Base-by-base conservation (phyloP, 2,888 invertebrate species). In the Dasysyrphus albostriatus region DNA sequence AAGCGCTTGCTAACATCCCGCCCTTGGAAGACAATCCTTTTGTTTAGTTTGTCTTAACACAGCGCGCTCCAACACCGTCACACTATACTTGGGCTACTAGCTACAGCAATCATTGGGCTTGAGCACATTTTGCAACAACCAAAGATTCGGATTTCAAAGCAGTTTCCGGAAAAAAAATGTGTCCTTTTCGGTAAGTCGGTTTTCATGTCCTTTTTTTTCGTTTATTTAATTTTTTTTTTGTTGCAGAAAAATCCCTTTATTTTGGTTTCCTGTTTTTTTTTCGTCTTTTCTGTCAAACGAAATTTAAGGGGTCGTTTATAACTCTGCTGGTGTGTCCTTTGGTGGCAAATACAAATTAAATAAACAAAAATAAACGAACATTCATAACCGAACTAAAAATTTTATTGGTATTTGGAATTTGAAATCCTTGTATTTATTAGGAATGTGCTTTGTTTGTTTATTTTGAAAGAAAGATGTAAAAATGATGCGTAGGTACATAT, bases 371-470 rank as follows among this genome's bases (percentile, higher is more conserved):
- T 84, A 82, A 77, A 69, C 67, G 19, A 77, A 73, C 81, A 77
- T 56, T 82, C 76, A 85, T 82, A 81, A 85, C 82, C 56, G 42
- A 85, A 82, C 73, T 77, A 77, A 82, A 81, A 73, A 44, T 85
- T 85, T 85, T 77, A 81, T 85, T 77, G 49, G 49, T 44, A 63
- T 44, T 42, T 81, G 77, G 47, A 74, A 16, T 59, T 84, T 73
- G 32, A 67, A 63, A 63, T 63, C n/a, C 44, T 63, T 32, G 12
- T 49, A 14, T 39, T 42, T 51, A 69, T 69, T 51, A 49, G 37
- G 5, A 37, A 51, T 69, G 37, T 69, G 37, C 32, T 49, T 51
- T 69, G 37, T 54, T 69, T 51, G 69, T 69, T 69, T 69, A 39
- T 69, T 24, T 67, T 54, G 1, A 54, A 39, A 39, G 19, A 42